Evolutionary conservation across 1,140 invertebrate genomes (phyloP), one percentile per base, ranked within the genome.

Genomic region (Drosophila neocordata): DNA sequence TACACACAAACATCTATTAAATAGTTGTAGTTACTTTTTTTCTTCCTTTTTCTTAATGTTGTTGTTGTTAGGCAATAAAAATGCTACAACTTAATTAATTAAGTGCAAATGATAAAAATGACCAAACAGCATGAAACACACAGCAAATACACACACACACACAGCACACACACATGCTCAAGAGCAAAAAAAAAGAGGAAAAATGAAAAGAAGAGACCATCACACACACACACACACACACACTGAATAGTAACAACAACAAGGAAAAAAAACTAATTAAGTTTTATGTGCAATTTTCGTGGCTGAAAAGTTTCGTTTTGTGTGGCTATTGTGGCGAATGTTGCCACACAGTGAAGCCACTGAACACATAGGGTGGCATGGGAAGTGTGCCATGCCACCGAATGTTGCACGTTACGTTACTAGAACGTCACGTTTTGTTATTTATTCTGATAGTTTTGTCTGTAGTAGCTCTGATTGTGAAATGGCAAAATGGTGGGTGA

Each of bases 91-190:
- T 88, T 87, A 87, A 87, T 87, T 87, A 87, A 88, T 87, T 87
- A 83, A 88, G 83, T 87, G 83, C 83, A 88, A 87, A 87, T 87
- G 83, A 88, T 87, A 87, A 87, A 87, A 87, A 87, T 88, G 83
- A 79, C 82, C 83, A 87, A 79, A 68, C 65, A 77, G 83, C 82
- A 88, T 72, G 79, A 70, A 88, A 52, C 52, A 65, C 65, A 67
- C 58, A 62, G 27, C 34, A 69, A 44, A 73, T 31, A 62, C 22
- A 24, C 22, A 24, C 22, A 24, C 22, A 52, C 52, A 65, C 67
- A 65, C 57, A 62, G 0, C 38, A 69, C 52, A 74, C 37, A 62
- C 27, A 31, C 27, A 31, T 31, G 27, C 27, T 31, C 27, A 31
- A 31, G 27, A 31, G 27, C 2, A 1, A 41, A 48, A 68, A 65